A percentile compares a stretch with the other conserved stretches of the same genome.
These are phyloP conservation scores for Drosophila simulans DNA, from an alignment of 1,140 invertebrate species.

Conservation along the genomic window DNA sequence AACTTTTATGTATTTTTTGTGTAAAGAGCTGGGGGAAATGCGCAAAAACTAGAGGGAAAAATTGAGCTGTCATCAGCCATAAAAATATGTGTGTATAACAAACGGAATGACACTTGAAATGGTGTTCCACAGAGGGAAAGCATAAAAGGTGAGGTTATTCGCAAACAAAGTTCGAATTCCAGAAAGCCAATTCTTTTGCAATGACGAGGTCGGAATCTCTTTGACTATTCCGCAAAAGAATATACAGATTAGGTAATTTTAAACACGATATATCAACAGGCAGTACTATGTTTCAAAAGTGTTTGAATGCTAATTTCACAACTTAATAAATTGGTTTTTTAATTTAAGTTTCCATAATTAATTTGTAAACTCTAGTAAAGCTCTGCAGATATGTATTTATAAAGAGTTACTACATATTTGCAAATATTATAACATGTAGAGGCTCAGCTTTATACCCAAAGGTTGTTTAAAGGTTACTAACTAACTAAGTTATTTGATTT, in stretches of 20 bases:
- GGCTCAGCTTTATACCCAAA: no score
- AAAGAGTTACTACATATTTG: no score
- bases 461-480: no score
- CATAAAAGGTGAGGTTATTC: conserved; percentile 15
- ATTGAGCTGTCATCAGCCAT: conserved; percentile 71
- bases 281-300: no score
- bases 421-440: no score
- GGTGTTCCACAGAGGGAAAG: conserved; percentile 1
- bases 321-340: no score
- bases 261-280: conserved; percentile 1
- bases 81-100: conserved; percentile 63
- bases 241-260: not conserved
- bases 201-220: conserved; percentile 21
- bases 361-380: no score
- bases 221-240: conserved; percentile 4
- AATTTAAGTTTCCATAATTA: no score
- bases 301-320: no score
- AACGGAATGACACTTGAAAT: conserved; percentile 56
- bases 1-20: conserved; percentile 52
- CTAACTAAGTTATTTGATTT: no score
- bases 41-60: conserved; percentile 60
- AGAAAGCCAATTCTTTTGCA: conserved; percentile 37
- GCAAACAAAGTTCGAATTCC: conserved; percentile 27
- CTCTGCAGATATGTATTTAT: no score
- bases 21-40: conserved; percentile 37